Evolutionary conservation across 2,888 invertebrate species (phyloP), one percentile per base, ranked within the genome.

Genomic region (Hecatera dysodea): DNA sequence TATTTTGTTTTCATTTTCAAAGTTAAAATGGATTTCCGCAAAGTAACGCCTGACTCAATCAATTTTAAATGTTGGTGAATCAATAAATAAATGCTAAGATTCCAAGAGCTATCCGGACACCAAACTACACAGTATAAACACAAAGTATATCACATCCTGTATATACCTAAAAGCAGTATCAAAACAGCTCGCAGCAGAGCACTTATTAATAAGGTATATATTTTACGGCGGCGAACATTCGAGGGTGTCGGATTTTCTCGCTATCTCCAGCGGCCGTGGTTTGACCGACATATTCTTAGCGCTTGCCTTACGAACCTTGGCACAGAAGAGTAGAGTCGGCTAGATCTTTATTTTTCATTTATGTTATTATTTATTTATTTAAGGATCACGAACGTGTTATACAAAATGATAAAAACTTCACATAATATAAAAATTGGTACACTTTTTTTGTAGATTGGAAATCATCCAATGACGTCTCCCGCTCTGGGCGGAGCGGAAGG

Each of bases 271-370:
- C 88, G 86, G 82, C 94, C 95, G 92, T 89, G 91, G 93, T 91
- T 91, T 95, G 95, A 94, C 95, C 95, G 95, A 94, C 95, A 95
- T 95, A 95, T 95, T 95, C 94, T 95, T 93, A 93, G 91, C 88
- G 85, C 83, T 88, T 71, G 88, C 91, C 90, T 90, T 93, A 91
- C 88, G 92, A 91, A 90, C 88, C 83, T 72, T 69, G 66, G 90
- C 78, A 91, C 84, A 91, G 59, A 57, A 79, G 15, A 4, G 6
- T 90, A 46, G 93, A 93, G 89, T 62, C 33, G 78, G 8, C 33
- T 63, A 8, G 11, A 19, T 2, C 2, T 27, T 0, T 0, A 2
- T n/a, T 62, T 33, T 44, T 17, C 48, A n/a, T 39, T 1, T 24
- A 19, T 0, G 19, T 33, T n/a, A 29, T 33, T 33, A n/a, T n/a